These are phyloP conservation scores for Rhabdornis inornatus DNA, from an alignment of 2,113 vertebrate genomes.

Conservation along the genomic window DNA sequence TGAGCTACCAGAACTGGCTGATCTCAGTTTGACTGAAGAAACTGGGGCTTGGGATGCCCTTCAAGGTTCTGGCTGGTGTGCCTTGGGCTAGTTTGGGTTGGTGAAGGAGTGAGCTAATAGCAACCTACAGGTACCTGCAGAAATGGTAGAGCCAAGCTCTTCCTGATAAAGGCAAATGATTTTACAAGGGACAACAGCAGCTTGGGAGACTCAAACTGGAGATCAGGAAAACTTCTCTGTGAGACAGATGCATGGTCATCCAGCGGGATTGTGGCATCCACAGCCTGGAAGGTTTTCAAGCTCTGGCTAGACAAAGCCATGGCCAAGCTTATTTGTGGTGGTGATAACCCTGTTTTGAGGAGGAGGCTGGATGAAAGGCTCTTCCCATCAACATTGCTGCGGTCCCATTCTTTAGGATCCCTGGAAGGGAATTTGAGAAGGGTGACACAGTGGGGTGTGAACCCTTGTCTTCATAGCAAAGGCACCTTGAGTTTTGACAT, in stretches of 20 bases:
- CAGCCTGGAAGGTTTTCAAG: not conserved
- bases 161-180: not conserved
- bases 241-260: not conserved
- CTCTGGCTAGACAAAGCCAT: not conserved
- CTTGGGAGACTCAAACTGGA: not conserved
- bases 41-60: not conserved
- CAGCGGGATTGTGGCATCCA: not conserved
- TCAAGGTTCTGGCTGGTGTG: not conserved
- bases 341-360: not conserved
- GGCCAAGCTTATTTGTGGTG: not conserved
- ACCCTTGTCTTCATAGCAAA: not conserved
- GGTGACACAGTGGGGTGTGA: not conserved
- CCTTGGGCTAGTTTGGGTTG: not conserved
- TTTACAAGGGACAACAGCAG: not conserved
- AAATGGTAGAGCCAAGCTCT: not conserved
- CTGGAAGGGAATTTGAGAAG: not conserved
- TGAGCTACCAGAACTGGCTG: not conserved
- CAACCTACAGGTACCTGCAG: not conserved
- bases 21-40: not conserved
- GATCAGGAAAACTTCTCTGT: not conserved
- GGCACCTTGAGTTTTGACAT: not conserved
- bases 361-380: not conserved
- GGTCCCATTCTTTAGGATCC: not conserved
- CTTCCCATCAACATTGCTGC: not conserved
- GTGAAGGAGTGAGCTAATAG: not conserved